phyloP scores from a whole-genome alignment of 2,888 invertebrate species.

The Bedellia somnulentella region DNA sequence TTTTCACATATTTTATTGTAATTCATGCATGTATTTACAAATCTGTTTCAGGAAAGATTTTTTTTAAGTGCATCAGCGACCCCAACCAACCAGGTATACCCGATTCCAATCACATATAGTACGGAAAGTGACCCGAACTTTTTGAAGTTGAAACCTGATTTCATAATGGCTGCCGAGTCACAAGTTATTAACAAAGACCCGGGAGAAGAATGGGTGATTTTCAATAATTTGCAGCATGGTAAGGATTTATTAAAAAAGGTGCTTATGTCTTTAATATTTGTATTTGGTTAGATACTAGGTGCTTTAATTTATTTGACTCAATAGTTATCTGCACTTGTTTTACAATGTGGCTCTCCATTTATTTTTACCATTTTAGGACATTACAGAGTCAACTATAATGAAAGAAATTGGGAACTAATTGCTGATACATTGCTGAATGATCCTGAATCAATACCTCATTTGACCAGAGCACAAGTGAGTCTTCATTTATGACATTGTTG shows the following conservation, averaged over 20 bases:
- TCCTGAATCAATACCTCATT: slow-evolving; percentile 55
- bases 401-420: slow-evolving; percentile 57
- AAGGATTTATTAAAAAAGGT: slow-evolving; percentile 12
- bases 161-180: slow-evolving; percentile 46
- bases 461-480: slow-evolving; percentile 74
- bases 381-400: slow-evolving; percentile 69
- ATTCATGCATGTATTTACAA: no score
- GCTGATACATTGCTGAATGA: slow-evolving; percentile 27
- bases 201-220: slow-evolving; percentile 61
- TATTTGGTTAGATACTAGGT: no score
- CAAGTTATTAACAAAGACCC: slow-evolving; percentile 21
- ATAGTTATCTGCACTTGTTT: no score
- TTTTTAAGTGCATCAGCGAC: slow-evolving; percentile 35
- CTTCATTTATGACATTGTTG: no score
- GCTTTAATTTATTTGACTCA: no score
- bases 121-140: slow-evolving; percentile 31
- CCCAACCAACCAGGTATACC: slow-evolving; percentile 30
- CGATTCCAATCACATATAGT: slow-evolving; percentile 44
- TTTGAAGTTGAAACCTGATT: slow-evolving; percentile 20
- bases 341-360: no score
- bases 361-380: slow-evolving; percentile 50
- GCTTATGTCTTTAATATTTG: no score
- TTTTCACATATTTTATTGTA: no score
- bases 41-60: slow-evolving; percentile 48
- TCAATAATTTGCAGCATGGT: slow-evolving; percentile 69